Base-by-base conservation (phyloP, 2,888 invertebrate genomes). In the Dicyrtomina minuta region DNA sequence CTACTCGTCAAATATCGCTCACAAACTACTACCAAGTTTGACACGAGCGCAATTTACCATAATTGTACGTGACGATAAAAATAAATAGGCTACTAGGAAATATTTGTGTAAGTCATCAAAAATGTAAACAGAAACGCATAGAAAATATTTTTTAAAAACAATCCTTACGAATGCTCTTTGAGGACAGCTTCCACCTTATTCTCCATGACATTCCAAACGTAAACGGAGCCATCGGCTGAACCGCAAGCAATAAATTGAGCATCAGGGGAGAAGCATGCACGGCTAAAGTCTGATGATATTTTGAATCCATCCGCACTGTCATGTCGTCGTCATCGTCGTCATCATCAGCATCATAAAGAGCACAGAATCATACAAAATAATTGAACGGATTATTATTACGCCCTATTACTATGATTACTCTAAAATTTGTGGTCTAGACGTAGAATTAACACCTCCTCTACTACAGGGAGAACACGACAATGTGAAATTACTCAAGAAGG, bases 201-300 rank as follows among this genome's bases (percentile, higher is more conserved):
- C 49, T 89, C 88, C 67, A 86, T 83, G 33, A 90, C 87, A 82
- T 92, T 92, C 97, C 98, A 99, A 58, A 99, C 88, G 82, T 89
- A 96, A 64, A 96, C 88, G 20, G 89, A 86, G 27, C 98, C 97
- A 83, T 98, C 96, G 0, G 89, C 87, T 10, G 94, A 93, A 41
- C 99, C 99, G 64, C 92, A 95, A 8, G 94, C 89, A 59, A 94
- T 88, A 82, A 93, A 90, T 75, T 90, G 88, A 8, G 90, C 93
- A 81, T 92, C 92, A 43, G 94, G 93, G 79, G 96, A 96, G 83
- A 96, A 96, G 61, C 90, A 88, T 15, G 95, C 95, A 79, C 96
- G 86, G 39, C 93, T 88, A 90, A 92, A 96, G 85, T 98, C 97
- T 84, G 92, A 93, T 73, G 93, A 92, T 72, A 96, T 91, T 85